phyloP scores from a whole-genome alignment of 1,140 invertebrate species.

The Drosophila prosaltans region DNA sequence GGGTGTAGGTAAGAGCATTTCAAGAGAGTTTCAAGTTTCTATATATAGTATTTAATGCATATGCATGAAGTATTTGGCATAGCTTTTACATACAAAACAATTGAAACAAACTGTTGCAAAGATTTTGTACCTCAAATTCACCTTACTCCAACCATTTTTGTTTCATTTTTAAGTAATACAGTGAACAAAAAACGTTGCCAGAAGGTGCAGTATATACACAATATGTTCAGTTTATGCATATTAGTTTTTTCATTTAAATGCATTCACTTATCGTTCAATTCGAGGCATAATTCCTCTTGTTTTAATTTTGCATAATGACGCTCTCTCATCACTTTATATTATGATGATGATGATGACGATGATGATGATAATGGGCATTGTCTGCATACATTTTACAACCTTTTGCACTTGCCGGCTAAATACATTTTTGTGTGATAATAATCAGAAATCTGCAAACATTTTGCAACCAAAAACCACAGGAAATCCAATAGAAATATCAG shows the following conservation, averaged over 20 bases:
- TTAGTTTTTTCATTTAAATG: neutral
- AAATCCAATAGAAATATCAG: conserved; percentile 41
- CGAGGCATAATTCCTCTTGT: neutral
- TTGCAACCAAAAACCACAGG: conserved; percentile 17
- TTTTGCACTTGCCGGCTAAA: neutral
- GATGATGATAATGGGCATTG: neutral
- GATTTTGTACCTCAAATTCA: neutral
- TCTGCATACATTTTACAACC: conserved; percentile 8
- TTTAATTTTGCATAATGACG: neutral
- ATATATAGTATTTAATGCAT: conserved; percentile 7
- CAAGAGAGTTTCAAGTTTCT: conserved; percentile 17
- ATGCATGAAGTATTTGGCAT: neutral
- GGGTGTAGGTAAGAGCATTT: neutral
- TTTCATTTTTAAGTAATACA: neutral
- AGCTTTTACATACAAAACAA: neutral
- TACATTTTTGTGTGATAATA: conserved; percentile 39
- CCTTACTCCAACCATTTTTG: neutral
- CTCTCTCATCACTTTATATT: conserved; percentile 1
- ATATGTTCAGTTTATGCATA: neutral
- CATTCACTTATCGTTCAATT: conserved; percentile 5
- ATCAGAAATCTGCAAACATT: conserved; percentile 7
- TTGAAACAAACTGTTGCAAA: conserved; percentile 2
- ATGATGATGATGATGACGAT: neutral
- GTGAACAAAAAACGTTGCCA: neutral
- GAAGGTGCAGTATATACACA: neutral